Conservation (phyloP, 1,140 invertebrate genomes). For the Helicoverpa armigera region DNA sequence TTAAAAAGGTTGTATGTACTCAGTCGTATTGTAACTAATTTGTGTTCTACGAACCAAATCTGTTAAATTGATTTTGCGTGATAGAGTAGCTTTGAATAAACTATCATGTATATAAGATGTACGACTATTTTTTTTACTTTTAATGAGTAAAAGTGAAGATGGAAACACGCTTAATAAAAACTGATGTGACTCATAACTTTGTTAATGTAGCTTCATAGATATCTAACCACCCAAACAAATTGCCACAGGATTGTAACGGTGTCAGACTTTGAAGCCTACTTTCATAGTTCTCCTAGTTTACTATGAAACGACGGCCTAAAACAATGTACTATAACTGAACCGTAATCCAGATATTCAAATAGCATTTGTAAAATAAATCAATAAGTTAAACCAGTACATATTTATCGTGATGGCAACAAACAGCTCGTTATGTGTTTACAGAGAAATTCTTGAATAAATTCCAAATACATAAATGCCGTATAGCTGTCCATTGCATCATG, state of each 20-base stretch:
- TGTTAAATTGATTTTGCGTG: too few relatives aligned
- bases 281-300: slow-evolving; percentile 4
- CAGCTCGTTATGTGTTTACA: neutral
- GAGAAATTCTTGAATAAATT: neutral
- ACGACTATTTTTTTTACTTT: too few relatives aligned
- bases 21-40: too few relatives aligned
- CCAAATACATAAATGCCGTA: too few relatives aligned
- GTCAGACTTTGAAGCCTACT: neutral
- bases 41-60: too few relatives aligned
- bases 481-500: too few relatives aligned
- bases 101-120: too few relatives aligned
- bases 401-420: neutral
- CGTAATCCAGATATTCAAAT: slow-evolving; percentile 18
- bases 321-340: neutral
- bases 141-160: too few relatives aligned
- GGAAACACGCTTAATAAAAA: neutral
- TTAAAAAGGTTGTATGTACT: too few relatives aligned
- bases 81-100: too few relatives aligned
- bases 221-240: neutral
- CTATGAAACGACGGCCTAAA: neutral
- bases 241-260: neutral
- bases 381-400: slow-evolving; percentile 21
- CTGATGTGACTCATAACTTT: neutral
- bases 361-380: neutral
- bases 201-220: neutral